Conservation (phyloP, 2,797 vertebrate species). For the Coreius guichenoti region DNA sequence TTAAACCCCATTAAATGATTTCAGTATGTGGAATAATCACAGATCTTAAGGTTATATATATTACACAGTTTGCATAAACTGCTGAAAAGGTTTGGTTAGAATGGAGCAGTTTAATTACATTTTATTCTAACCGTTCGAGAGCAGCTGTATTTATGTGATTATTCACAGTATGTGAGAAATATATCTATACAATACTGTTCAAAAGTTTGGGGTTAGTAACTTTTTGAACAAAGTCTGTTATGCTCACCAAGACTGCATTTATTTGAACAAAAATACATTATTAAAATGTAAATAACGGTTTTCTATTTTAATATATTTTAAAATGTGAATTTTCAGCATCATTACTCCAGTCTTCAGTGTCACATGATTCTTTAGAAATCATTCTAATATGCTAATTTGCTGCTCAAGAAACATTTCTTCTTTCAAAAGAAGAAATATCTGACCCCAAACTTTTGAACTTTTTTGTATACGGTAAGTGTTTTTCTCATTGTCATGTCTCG, state of each 20-base stretch:
- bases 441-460: background rate
- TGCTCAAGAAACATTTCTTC: background rate
- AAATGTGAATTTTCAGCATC: background rate
- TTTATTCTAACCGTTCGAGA: background rate
- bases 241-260: too few relatives aligned
- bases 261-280: too few relatives aligned
- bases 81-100: background rate
- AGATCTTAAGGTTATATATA: conserved; percentile 9
- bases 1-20: conserved; percentile 48
- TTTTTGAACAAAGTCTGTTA: background rate
- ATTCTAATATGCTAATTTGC: background rate
- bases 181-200: background rate
- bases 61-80: background rate
- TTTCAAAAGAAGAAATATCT: background rate
- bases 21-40: conserved; percentile 43
- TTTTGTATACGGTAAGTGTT: background rate
- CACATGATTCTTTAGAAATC: conserved; percentile 4
- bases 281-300: too few relatives aligned
- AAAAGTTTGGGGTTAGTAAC: background rate
- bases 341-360: background rate
- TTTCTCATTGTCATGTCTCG: background rate
- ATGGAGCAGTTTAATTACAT: background rate
- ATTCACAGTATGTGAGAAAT: background rate
- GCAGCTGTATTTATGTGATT: background rate
- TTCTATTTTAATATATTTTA: background rate